Evolutionary conservation across 2,888 invertebrate genomes (phyloP), one percentile per base, ranked within the genome.

Genomic region (Drosophila algonquin): DNA sequence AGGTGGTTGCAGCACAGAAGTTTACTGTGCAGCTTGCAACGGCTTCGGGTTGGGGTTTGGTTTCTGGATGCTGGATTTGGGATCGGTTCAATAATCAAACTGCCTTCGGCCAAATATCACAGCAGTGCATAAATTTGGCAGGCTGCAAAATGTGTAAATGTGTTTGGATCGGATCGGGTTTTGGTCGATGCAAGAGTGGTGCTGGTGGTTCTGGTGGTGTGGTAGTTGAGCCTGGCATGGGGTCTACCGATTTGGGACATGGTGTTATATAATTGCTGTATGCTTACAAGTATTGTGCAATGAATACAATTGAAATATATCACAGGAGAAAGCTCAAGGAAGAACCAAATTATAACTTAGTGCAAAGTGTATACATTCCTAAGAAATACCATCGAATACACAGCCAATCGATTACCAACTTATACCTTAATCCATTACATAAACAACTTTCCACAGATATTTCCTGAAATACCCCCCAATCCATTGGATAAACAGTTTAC

Each of bases 31-130:
- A 46, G 61, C 71, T 32, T 55, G 69, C 47, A 48, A n/a, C 16
- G 48, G 48, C 48, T 69, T 44, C 32, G 32, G 16, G 16, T 14
- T 40, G 18, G 18, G 3, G 21, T 12, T 5, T 40, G 14, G 6
- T 3, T 14, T 18, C 14, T 40, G 40, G 14, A 2, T 40, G 14
- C 40, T 54, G 44, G 10, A 21, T 44, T 32, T 68, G 76, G 78
- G 73, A 54, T 63, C 62, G 75, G 55, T 75, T 75, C 87, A 82
- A 89, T 86, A 81, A 87, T 81, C 87, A 74, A 67, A 80, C 64
- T 51, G 89, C 85, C 80, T 70, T 45, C 50, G 82, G 86, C 58
- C 72, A 73, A 72, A 84, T 69, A 77, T 87, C 75, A 73, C 80
- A 77, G 72, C 75, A 77, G 47, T 72, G 80, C 65, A 81, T 89